Conservation (phyloP, 2,113 vertebrate genomes). For the Leptodactylus fuscus region DNA sequence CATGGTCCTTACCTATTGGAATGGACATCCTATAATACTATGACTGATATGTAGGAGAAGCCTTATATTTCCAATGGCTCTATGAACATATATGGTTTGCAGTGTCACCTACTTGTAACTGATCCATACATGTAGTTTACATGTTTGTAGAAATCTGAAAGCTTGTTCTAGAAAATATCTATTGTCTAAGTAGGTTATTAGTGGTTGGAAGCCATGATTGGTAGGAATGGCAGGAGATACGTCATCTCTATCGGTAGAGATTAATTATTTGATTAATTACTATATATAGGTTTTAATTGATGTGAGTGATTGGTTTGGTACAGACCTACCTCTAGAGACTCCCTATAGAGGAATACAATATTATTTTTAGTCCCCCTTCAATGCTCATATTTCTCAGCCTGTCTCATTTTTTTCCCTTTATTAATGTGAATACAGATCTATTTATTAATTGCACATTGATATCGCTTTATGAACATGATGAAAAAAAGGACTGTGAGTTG, state of each 20-base stretch:
- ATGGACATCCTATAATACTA: no score
- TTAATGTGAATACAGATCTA: background rate
- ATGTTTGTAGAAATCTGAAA: no score
- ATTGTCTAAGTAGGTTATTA: background rate
- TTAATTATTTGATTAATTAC: no score
- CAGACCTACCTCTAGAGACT: background rate
- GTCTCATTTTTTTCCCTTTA: background rate
- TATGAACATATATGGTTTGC: background rate
- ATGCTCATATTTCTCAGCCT: background rate
- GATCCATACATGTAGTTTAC: no score
- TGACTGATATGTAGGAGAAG: no score
- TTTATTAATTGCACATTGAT: background rate
- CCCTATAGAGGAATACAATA: background rate
- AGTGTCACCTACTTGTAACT: no score
- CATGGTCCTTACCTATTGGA: no score
- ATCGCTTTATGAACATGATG: background rate
- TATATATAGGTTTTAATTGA: background rate
- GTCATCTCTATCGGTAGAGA: no score
- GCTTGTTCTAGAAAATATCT: no score
- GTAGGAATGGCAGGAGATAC: background rate
- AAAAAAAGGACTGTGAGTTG: background rate
- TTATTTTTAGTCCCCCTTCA: background rate
- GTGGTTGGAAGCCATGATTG: background rate
- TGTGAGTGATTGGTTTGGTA: background rate
- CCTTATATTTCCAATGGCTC: background rate